Base-by-base conservation (phyloP, 2,888 invertebrate species). In the Rhogogaster chlorosoma region DNA sequence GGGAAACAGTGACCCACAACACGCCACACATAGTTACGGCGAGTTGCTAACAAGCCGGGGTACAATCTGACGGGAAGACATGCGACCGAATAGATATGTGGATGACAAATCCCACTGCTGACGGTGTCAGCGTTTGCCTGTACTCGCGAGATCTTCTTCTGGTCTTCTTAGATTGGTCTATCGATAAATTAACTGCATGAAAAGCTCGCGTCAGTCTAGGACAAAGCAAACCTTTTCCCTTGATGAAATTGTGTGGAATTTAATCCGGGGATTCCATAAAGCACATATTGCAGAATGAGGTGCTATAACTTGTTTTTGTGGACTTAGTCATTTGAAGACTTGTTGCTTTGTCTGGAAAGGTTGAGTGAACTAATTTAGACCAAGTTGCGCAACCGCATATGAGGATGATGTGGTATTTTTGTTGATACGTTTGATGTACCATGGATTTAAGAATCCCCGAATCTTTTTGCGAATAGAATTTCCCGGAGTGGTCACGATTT, bases 51-150 rank as follows among this genome's bases (percentile, higher is more conserved):
- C 80, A 80, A 80, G 61, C 80, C 80, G 32, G 22, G 61, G 26
- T 49, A 49, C 32, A 49, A 53, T 49, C 77, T 29, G 10, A 38
- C 29, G 29, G 77, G 38, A 38, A 15, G 36, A 18, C 38, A 38
- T 22, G 22, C 9, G 22, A 36, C 22, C 80, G 61, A 61, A 61
- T 61, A 42, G 38, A 38, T 57, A 61, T 80, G 38, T 49, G 61
- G 42, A 80, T 80, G 36, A 32, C 80, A 18, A 80, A 61, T 84
- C 73, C 84, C 32, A n/a, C 53, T 15, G 18, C 77, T 84, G 83
- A 22, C 82, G 42, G 45, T 53, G 64, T 61, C 85, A 70, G 71
- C 64, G 75, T 73, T 57, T 49, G 26, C 78, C 45, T 36, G n/a
- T 38, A 38, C 36, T 71, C 64, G 36, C 83, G 38, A 36, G 64